phyloP scores from a whole-genome alignment of 2,888 invertebrate species.

The Smittia sp. region DNA sequence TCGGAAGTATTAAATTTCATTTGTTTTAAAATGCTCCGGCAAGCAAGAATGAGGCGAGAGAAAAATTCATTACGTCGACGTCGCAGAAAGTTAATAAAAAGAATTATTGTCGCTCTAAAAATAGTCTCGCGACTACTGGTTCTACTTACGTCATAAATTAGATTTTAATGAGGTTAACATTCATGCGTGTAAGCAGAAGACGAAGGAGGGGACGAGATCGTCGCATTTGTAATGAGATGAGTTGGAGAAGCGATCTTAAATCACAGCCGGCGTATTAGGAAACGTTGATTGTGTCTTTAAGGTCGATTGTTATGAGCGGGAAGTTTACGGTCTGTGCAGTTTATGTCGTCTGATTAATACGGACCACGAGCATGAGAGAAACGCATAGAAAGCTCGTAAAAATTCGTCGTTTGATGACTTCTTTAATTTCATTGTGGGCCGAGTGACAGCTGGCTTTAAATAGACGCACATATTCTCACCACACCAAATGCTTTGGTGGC shows the following conservation, averaged over 20 bases:
- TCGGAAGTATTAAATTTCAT: slow-evolving; percentile 26
- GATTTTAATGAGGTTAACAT: slow-evolving; percentile 28
- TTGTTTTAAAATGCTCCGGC: slow-evolving; percentile 18
- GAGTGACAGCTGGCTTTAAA: background rate
- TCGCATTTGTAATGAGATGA: slow-evolving; percentile 24
- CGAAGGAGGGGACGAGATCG: background rate
- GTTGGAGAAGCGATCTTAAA: background rate
- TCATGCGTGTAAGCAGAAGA: slow-evolving; percentile 1
- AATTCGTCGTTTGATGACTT: slow-evolving; percentile 26
- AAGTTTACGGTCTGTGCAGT: slow-evolving; percentile 34
- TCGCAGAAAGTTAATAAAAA: slow-evolving; percentile 21
- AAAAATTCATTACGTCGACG: slow-evolving; percentile 3
- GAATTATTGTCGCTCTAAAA: slow-evolving; percentile 12
- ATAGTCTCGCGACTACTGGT: slow-evolving; percentile 14
- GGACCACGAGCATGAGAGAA: background rate
- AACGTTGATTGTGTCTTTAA: slow-evolving; percentile 26
- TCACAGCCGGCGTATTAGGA: background rate
- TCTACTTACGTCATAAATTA: slow-evolving; percentile 5
- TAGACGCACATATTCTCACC: slow-evolving; percentile 2
- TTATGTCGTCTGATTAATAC: slow-evolving; percentile 37
- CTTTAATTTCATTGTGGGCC: slow-evolving; percentile 6
- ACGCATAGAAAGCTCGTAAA: slow-evolving; percentile 30
- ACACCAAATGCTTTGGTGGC: slow-evolving; percentile 37
- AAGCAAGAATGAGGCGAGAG: slow-evolving; percentile 12
- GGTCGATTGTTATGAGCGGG: slow-evolving; percentile 32